These are phyloP conservation scores for Ursus arctos DNA, from an alignment of 2,113 vertebrate species.

Conservation along the genomic window DNA sequence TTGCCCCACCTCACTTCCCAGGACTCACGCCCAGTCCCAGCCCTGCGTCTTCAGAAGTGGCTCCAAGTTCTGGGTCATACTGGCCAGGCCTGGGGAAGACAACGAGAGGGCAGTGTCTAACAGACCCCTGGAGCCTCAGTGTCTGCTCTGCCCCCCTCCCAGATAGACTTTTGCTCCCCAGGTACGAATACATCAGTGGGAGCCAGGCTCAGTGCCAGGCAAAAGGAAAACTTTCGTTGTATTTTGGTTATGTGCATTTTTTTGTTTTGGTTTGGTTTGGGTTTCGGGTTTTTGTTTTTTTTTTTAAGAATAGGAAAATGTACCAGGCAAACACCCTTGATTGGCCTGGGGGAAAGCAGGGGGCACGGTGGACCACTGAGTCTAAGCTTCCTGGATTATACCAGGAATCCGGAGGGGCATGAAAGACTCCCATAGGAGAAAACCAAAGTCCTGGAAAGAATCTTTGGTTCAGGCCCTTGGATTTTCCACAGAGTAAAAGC, in stretches of 20 bases:
- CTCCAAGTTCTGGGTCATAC: conserved; percentile 91
- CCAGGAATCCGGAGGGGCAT: neutral
- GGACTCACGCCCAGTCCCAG: conserved; percentile 95
- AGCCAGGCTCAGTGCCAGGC: neutral
- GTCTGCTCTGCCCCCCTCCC: neutral
- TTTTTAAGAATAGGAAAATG: neutral
- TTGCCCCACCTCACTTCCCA: neutral
- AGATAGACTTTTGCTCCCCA: neutral
- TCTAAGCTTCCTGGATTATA: neutral
- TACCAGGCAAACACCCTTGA: neutral
- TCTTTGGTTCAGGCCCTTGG: neutral
- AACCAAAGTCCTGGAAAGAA: neutral
- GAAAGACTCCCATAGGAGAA: neutral
- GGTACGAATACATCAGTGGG: fast-evolving
- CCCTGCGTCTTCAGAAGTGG: conserved; percentile 91
- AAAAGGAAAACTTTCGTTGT: neutral
- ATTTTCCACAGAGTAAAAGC: neutral
- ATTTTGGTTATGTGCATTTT: neutral
- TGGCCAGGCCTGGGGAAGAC: conserved; percentile 88
- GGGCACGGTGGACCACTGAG: neutral
- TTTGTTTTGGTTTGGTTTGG: too few relatives aligned
- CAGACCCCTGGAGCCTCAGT: neutral
- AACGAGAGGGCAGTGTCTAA: neutral
- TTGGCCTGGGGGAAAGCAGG: neutral
- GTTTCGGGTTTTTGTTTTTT: neutral